A percentile compares a stretch with the other conserved stretches of the same genome.
These are phyloP conservation scores for Carettochelys insculpta DNA, from an alignment of 2,113 vertebrate genomes.

Conservation along the genomic window DNA sequence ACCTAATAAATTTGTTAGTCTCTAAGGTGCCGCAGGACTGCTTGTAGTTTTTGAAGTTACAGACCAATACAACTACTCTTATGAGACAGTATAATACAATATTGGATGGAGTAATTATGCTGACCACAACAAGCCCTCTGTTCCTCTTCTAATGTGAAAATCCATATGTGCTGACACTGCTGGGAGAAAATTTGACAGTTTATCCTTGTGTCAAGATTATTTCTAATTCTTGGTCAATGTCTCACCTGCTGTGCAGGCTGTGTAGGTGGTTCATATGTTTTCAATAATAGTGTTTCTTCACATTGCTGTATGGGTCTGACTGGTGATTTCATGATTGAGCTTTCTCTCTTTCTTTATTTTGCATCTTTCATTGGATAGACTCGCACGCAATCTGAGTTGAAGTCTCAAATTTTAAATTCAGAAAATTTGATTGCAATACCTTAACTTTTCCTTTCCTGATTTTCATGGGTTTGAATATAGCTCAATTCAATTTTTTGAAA, in stretches of 20 bases:
- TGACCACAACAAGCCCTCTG: background rate
- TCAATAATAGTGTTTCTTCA: background rate
- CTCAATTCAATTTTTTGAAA: background rate
- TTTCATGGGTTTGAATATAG: background rate
- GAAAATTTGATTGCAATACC: background rate
- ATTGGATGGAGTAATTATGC: background rate
- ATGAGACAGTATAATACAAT: background rate
- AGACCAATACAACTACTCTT: too few species aligned
- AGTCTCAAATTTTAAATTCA: background rate
- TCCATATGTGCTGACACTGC: background rate
- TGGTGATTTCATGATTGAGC: background rate
- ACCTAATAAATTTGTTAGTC: too few species aligned
- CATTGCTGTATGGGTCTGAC: background rate
- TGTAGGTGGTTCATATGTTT: background rate
- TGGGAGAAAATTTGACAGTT: too few species aligned
- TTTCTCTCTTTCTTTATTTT: background rate
- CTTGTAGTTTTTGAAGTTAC: too few species aligned
- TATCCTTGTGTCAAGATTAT: background rate
- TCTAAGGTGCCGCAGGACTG: too few species aligned
- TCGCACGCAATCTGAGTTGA: background rate
- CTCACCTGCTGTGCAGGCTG: background rate
- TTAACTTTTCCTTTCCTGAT: background rate
- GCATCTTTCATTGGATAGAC: background rate
- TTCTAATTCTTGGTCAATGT: background rate
- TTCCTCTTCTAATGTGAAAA: background rate